phyloP scores from a whole-genome alignment of 2,797 vertebrate species.

The Chiroxiphia lanceolata region DNA sequence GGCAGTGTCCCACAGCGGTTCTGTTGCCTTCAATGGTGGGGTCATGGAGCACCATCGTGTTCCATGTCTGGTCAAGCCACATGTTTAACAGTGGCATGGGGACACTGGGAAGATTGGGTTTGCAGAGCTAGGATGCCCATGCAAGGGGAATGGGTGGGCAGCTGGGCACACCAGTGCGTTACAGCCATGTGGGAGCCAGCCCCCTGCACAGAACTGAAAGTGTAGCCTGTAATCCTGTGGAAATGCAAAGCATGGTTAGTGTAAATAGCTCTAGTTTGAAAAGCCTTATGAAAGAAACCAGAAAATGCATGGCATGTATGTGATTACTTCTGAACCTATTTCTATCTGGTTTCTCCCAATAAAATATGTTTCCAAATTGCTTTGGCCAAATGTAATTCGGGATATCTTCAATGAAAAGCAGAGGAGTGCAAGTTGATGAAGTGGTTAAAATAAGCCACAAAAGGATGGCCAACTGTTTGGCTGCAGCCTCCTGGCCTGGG shows the following conservation, averaged over 20 bases:
- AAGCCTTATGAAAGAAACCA: neutral
- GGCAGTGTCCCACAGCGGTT: neutral
- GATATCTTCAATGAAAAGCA: neutral
- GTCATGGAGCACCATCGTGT: fast-evolving
- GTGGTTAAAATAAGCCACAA: neutral
- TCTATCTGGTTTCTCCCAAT: neutral
- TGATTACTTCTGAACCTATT: neutral
- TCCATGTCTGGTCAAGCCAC: fast-evolving
- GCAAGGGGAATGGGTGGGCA: neutral
- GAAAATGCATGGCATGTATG: neutral
- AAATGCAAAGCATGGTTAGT: neutral
- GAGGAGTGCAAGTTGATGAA: neutral
- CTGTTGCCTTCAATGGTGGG: fast-evolving
- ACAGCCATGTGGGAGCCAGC: fast-evolving
- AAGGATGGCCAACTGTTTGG: neutral
- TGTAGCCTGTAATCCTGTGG: neutral
- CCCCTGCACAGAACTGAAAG: neutral
- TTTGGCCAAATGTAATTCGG: neutral
- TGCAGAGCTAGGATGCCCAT: neutral
- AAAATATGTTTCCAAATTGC: neutral
- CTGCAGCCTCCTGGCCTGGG: neutral
- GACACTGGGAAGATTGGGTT: neutral
- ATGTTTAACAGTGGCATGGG: fast-evolving
- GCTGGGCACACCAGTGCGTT: neutral
- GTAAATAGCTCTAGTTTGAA: neutral